These are phyloP conservation scores for Scortum barcoo DNA, from an alignment of 2,113 vertebrate genomes.

Conservation along the genomic window DNA sequence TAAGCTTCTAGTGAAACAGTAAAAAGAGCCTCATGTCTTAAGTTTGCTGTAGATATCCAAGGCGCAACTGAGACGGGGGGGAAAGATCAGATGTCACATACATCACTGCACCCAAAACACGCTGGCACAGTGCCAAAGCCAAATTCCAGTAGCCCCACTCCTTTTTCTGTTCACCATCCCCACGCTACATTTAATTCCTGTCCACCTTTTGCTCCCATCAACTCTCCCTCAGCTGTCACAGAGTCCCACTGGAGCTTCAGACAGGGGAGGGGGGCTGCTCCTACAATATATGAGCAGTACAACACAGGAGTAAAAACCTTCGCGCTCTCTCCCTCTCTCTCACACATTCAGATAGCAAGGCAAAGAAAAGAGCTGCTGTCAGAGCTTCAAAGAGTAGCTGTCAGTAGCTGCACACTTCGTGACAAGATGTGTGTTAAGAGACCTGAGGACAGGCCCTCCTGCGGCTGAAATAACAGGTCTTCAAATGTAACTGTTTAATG, in stretches of 20 bases:
- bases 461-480: neutral
- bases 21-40: constrained; percentile 20
- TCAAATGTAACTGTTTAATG: neutral
- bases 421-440: no score
- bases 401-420: neutral
- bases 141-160: constrained; percentile 21
- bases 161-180: constrained; percentile 7
- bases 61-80: neutral
- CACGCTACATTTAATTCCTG: constrained; percentile 32
- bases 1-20: neutral
- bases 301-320: neutral
- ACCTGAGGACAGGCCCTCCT: neutral
- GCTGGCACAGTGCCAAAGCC: constrained; percentile 4
- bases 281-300: neutral
- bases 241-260: constrained; percentile 3
- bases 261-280: neutral
- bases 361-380: neutral
- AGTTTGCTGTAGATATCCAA: neutral
- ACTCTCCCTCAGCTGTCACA: constrained; percentile 43
- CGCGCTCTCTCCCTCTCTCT: neutral
- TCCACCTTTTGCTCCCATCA: constrained; percentile 18
- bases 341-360: neutral
- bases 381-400: neutral
- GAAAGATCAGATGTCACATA: constrained; percentile 38
- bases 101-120: constrained; percentile 11